Evolutionary conservation across 2,888 invertebrate genomes (phyloP).

Genomic region (Nysson spinosus): DNA sequence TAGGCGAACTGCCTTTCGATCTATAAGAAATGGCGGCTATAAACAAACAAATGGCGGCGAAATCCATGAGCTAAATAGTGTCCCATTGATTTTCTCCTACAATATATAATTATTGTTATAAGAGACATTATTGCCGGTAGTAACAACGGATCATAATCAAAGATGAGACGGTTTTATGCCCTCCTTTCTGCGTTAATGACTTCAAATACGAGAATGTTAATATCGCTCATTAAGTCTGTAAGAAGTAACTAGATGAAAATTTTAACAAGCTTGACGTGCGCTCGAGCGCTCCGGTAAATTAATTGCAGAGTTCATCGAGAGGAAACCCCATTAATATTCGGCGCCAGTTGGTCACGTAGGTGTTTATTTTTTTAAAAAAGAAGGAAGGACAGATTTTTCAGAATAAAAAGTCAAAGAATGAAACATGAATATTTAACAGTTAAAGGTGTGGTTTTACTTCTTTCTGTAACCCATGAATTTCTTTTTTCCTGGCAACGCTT

Average conservation of each 20-base stretch:
- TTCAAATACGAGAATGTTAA: slow-evolving; percentile 45
- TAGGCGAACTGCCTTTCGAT: too few relatives aligned
- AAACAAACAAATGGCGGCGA: too few relatives aligned
- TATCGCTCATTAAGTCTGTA: slow-evolving; percentile 58
- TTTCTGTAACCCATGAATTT: too few relatives aligned
- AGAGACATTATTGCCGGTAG: slow-evolving; percentile 6
- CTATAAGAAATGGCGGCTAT: too few relatives aligned
- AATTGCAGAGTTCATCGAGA: slow-evolving; percentile 50
- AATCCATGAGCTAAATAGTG: too few relatives aligned
- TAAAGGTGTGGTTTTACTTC: too few relatives aligned
- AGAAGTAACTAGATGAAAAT: slow-evolving; percentile 60
- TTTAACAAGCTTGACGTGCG: slow-evolving; percentile 53
- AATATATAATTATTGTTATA: background rate
- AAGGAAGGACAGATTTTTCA: slow-evolving; percentile 12
- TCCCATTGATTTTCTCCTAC: too few relatives aligned
- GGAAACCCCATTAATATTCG: slow-evolving; percentile 44
- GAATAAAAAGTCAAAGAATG: background rate
- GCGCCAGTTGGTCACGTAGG: slow-evolving; percentile 2
- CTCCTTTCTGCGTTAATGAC: slow-evolving; percentile 20
- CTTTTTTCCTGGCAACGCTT: too few relatives aligned
- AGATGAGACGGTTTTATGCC: slow-evolving; percentile 7
- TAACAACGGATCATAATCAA: background rate
- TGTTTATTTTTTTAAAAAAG: slow-evolving; percentile 27
- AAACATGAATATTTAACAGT: background rate
- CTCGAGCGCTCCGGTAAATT: slow-evolving; percentile 53